Conservation (phyloP, 2,113 vertebrate species). For the Tychaedon coryphoeus region DNA sequence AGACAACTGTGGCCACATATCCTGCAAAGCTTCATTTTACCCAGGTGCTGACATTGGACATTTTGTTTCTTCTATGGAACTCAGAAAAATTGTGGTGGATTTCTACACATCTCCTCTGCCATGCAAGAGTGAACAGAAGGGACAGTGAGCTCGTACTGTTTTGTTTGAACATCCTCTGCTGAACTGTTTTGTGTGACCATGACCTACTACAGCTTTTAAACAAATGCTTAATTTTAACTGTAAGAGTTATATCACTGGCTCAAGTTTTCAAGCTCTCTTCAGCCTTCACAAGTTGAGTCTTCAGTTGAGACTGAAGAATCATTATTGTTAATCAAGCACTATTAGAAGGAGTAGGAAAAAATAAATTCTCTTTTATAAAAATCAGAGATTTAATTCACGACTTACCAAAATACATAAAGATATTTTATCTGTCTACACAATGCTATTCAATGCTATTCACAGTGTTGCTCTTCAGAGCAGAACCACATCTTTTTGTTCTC, state of each 20-base stretch:
- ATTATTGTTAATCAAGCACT: background rate
- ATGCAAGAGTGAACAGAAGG: background rate
- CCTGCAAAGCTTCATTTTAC: background rate
- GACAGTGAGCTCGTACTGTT: background rate
- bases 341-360: background rate
- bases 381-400: background rate
- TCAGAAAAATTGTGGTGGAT: background rate
- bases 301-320: background rate
- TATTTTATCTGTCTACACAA: background rate
- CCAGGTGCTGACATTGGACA: rapidly evolving
- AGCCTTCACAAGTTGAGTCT: background rate
- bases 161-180: background rate
- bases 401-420: background rate
- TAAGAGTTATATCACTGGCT: background rate
- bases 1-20: background rate
- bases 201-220: background rate
- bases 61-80: background rate
- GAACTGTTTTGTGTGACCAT: background rate
- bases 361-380: background rate
- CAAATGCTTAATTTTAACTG: background rate
- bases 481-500: background rate
- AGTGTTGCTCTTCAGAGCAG: background rate
- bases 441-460: background rate
- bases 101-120: background rate
- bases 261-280: background rate